These are phyloP conservation scores for Crocallis elinguaria DNA, from an alignment of 2,888 invertebrate species.

Conservation along the genomic window DNA sequence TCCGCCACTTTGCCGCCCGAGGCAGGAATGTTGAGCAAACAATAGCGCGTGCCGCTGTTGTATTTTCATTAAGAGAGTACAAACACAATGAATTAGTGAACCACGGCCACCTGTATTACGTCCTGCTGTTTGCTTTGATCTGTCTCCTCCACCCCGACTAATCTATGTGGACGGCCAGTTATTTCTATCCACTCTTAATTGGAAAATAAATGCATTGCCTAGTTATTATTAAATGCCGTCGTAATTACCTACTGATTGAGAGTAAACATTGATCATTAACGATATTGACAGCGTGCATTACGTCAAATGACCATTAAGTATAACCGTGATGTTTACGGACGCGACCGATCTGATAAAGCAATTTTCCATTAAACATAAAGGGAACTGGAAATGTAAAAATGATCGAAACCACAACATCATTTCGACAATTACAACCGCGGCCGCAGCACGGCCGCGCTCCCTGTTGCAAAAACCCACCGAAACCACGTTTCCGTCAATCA, in stretches of 20 bases:
- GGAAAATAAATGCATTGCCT: too few species aligned
- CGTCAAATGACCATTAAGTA: conserved; percentile 5
- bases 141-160: conserved; percentile 17
- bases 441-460: background rate
- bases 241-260: too few species aligned
- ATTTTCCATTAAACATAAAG: conserved; percentile 17
- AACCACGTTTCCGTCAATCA: conserved; percentile 4
- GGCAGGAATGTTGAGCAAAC: conserved; percentile 41
- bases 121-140: conserved; percentile 30
- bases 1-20: conserved; percentile 16
- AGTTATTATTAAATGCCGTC: too few species aligned
- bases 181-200: too few species aligned
- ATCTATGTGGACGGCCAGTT: background rate
- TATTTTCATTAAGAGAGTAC: conserved; percentile 57
- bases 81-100: conserved; percentile 47
- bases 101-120: conserved; percentile 37
- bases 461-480: background rate
- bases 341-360: conserved; percentile 6
- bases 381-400: conserved; percentile 8
- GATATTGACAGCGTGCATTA: conserved; percentile 7
- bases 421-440: conserved; percentile 4
- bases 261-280: too few species aligned
- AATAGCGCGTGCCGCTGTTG: conserved; percentile 48
- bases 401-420: conserved; percentile 20
- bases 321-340: conserved; percentile 5